phyloP scores from a whole-genome alignment of 1,140 invertebrate species.

The Thalassaphorura encarpata region DNA sequence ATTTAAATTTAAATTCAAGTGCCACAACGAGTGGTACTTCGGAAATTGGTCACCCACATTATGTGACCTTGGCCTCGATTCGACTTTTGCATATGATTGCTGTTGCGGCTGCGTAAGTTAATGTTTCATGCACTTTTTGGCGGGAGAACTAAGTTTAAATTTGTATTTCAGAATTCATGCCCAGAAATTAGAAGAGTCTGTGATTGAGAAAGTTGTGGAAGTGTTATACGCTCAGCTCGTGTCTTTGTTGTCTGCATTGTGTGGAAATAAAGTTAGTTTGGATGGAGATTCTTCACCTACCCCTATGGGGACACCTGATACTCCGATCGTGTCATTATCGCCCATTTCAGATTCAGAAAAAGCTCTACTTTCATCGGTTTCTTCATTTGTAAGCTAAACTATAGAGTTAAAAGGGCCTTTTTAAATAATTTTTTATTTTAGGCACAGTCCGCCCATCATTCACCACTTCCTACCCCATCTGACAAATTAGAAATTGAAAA shows the following conservation, averaged over 20 bases:
- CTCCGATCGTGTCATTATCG: conserved; percentile 17
- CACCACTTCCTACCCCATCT: conserved; percentile 15
- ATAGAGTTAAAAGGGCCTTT: too few relatives aligned
- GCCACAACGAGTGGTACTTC: neutral
- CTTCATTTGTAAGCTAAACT: conserved; percentile 21
- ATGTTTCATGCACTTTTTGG: neutral
- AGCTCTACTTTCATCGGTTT: neutral
- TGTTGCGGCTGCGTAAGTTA: conserved; percentile 38
- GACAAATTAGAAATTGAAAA: conserved; percentile 33
- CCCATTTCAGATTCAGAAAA: conserved; percentile 23
- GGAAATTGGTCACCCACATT: neutral
- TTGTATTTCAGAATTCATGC: conserved; percentile 41
- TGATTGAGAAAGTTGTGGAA: conserved; percentile 41
- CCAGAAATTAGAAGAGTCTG: conserved; percentile 40
- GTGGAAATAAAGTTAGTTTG: conserved; percentile 21
- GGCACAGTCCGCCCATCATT: too few relatives aligned
- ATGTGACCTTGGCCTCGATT: conserved; percentile 38
- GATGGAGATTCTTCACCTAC: conserved; percentile 29
- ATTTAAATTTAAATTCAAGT: neutral
- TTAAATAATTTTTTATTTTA: too few relatives aligned
- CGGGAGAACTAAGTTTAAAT: too few relatives aligned
- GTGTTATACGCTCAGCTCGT: conserved; percentile 42
- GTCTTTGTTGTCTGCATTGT: conserved; percentile 20
- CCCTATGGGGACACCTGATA: conserved; percentile 29
- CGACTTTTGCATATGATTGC: conserved; percentile 48